Evolutionary conservation across 2,888 invertebrate species (phyloP).

Genomic region (Octodonta nipae): DNA sequence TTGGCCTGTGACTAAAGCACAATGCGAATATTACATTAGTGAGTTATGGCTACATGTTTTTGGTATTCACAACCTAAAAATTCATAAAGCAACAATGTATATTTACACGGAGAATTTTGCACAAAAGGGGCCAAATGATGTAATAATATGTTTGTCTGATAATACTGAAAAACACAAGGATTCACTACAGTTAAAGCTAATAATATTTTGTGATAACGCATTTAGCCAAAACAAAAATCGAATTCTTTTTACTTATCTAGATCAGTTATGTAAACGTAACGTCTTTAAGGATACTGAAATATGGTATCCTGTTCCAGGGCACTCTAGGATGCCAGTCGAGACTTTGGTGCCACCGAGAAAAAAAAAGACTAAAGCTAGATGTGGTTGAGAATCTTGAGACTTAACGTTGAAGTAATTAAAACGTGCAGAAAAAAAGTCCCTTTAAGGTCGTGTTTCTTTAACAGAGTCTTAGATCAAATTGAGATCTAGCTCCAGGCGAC

Average conservation of each 20-base stretch:
- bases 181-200: slow-evolving; percentile 3
- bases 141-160: slow-evolving; percentile 6
- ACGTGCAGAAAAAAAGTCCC: slow-evolving; percentile 7
- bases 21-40: slow-evolving; percentile 4
- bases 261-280: slow-evolving; percentile 2
- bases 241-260: slow-evolving; percentile 6
- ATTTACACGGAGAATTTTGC: slow-evolving; percentile 4
- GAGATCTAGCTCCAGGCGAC: no score
- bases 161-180: slow-evolving; percentile 5
- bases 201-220: no score
- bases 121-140: slow-evolving; percentile 6
- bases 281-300: slow-evolving; percentile 12
- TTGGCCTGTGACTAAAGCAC: slow-evolving; percentile 8
- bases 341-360: slow-evolving; percentile 16
- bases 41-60: no score
- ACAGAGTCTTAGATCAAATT: slow-evolving; percentile 8
- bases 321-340: slow-evolving; percentile 19
- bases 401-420: slow-evolving; percentile 7
- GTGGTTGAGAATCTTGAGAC: slow-evolving; percentile 8
- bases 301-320: no score
- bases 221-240: slow-evolving; percentile 7
- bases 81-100: slow-evolving; percentile 4
- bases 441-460: slow-evolving; percentile 7
- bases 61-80: slow-evolving; percentile 7
- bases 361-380: slow-evolving; percentile 6